These are phyloP conservation scores for Bergia puertoricense DNA, from an alignment of 92 coral and sea anemone genomes.

Conservation along the genomic window DNA sequence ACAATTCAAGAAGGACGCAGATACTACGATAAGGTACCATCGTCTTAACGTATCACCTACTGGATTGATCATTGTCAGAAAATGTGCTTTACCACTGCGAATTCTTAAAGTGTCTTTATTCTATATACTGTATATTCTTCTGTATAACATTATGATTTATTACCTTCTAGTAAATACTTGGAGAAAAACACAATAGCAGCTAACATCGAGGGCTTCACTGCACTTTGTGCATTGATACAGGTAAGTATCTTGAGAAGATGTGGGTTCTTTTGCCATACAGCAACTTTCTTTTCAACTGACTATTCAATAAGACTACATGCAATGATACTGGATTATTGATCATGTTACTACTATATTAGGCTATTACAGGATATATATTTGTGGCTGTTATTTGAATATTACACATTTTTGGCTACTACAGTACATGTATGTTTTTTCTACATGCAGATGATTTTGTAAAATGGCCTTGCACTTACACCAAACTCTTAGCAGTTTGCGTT, in stretches of 20 bases:
- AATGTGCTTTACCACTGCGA: not conserved
- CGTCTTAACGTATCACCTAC: not conserved
- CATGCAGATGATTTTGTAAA: too few species aligned
- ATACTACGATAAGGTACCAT: constrained; percentile 68
- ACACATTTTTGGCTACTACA: too few species aligned
- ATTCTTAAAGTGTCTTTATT: too few species aligned
- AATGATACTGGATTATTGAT: not conserved
- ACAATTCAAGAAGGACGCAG: constrained; percentile 69
- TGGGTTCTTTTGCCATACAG: too few species aligned
- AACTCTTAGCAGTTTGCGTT: too few species aligned
- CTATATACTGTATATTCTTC: not conserved
- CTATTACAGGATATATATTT: too few species aligned
- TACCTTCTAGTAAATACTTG: constrained; percentile 71
- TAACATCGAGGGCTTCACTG: constrained; percentile 85
- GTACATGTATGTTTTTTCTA: too few species aligned
- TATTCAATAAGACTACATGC: too few species aligned
- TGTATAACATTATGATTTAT: not conserved
- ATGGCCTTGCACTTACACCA: too few species aligned
- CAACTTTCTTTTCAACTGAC: too few species aligned
- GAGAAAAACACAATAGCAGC: constrained; percentile 62
- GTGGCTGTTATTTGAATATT: too few species aligned
- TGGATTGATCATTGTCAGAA: not conserved
- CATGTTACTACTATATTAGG: too few species aligned
- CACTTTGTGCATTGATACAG: constrained; percentile 87
- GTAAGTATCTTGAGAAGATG: constrained; percentile 29